phyloP scores from a whole-genome alignment of 2,113 vertebrate genomes.

The Crotalus tigris region DNA sequence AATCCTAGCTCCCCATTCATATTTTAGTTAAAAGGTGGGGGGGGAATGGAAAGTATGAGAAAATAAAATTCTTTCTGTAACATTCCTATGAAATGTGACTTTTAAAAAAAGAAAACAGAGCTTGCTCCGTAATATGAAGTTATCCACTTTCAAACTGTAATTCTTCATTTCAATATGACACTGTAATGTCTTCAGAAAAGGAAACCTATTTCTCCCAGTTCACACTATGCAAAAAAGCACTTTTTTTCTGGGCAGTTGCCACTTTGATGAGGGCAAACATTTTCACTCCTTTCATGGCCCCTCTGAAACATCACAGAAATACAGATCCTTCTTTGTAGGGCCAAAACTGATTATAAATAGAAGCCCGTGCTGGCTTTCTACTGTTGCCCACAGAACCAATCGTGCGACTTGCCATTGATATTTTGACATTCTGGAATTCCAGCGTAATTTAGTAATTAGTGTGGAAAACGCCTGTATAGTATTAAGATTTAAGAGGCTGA shows the following conservation, averaged over 20 bases:
- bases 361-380: not conserved
- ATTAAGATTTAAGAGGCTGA: not conserved
- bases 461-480: not conserved
- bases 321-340: not conserved
- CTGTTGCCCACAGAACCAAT: not conserved
- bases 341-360: not conserved
- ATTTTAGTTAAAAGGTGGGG: not conserved
- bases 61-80: not conserved
- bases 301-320: not conserved
- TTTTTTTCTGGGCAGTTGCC: not conserved
- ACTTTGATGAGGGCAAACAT: not conserved
- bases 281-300: not conserved
- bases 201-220: not conserved
- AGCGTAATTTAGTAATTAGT: not conserved
- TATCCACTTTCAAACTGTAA: not conserved
- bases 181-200: not conserved
- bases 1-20: not conserved
- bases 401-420: not conserved
- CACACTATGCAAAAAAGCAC: not conserved
- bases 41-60: not conserved
- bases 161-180: not conserved
- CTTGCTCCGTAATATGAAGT: not conserved
- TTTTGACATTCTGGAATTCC: not conserved
- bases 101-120: not conserved
- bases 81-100: not conserved